Base-by-base conservation (phyloP, 2,113 vertebrate species). In the Chamaea fasciata region DNA sequence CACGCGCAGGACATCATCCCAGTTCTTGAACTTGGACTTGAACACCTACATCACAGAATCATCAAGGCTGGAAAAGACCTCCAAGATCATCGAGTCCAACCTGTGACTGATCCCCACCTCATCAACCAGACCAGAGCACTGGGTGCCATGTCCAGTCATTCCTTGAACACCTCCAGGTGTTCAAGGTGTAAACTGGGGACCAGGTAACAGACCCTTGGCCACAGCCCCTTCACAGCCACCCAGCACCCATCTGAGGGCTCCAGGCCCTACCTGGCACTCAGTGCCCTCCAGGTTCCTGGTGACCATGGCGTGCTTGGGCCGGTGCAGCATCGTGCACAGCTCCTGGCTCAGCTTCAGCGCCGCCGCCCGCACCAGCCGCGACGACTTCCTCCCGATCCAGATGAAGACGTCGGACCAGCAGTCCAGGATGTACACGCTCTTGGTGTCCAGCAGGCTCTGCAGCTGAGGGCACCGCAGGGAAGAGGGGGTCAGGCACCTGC, bases 21-120 rank as follows among this genome's bases (percentile, higher is more conserved):
- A 99, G 87, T 99, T 99, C 98, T 99, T 99, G 96, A 99, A 99
- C 95, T 99, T 99, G 86, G 99, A 99, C 90, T 99, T 99, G 94
- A 99, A 99, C 88, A 99, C 99, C 99, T 99, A 44, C 24, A 44
- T 4, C 49, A 62, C 63, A 56, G 17, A 62, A 49, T 11, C 9
- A 42, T 5, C 3, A 23, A 33, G 30, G 87, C 13, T 83, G 70
- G 63, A 35, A 53, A 68, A 49, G 30, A 47, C 13, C 26, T 47
- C n/a, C 10, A 22, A 19, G 55, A 30, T 16, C 78, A 41, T 13
- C 0, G 1, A 83, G 41, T 35, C 31, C 30, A 49, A 63, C 31
- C 47, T 63, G 42, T 33, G 55, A 69, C 31, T 0, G 0, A 47
- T 42, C 17, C 11, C 35, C 26, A 49, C 26, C 21, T 19, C 7